A percentile compares a stretch with the other conserved stretches of the same genome.
Conservation (phyloP, 2,113 vertebrate genomes). For the Eulemur macaco region DNA sequence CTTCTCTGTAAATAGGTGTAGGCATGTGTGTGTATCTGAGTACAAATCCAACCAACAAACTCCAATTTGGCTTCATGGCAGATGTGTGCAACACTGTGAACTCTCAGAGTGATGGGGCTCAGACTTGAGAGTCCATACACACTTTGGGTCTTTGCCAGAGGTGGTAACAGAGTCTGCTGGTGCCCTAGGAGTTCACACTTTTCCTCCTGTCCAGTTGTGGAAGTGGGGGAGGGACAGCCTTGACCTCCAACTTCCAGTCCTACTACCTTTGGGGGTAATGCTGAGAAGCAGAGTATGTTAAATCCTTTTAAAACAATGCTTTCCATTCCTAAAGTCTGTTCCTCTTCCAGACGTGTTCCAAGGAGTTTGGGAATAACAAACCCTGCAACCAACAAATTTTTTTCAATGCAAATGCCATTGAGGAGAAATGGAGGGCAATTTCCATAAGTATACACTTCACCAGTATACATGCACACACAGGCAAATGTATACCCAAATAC, state of each 20-base stretch:
- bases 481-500: neutral
- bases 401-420: neutral
- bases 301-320: neutral
- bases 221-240: neutral
- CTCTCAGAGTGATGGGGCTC: neutral
- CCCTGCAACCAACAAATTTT: neutral
- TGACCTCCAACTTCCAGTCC: neutral
- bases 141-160: neutral
- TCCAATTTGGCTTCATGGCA: neutral
- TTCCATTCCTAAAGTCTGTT: neutral
- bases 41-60: neutral
- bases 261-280: neutral
- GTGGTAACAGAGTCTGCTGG: neutral
- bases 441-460: neutral
- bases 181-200: neutral
- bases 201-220: neutral
- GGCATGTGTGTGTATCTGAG: neutral
- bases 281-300: conserved; percentile 13
- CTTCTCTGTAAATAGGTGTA: neutral
- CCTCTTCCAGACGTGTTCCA: neutral
- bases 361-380: conserved; percentile 20
- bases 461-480: neutral
- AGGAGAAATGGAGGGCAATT: neutral
- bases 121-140: neutral
- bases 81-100: neutral